Percentiles rank a stretch among this genome's conserved stretches.
Conservation (phyloP, 2,113 vertebrate species). For the Colistium nudipinnis region DNA sequence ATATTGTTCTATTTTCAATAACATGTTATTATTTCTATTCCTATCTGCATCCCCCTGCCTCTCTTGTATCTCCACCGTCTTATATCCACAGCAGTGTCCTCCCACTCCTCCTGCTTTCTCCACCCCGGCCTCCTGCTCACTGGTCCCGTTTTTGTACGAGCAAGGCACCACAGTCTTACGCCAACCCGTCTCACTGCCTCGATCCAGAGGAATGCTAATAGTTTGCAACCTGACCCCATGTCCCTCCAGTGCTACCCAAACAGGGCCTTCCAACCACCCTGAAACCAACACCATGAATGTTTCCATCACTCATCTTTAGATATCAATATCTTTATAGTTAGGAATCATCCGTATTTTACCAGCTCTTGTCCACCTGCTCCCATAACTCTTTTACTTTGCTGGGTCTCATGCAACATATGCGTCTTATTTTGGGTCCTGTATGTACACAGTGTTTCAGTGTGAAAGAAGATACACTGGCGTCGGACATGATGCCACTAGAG, state of each 20-base stretch:
- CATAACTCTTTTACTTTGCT: conserved; percentile 77
- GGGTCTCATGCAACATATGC: conserved; percentile 57
- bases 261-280: conserved; percentile 57
- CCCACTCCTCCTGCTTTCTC: neutral
- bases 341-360: conserved; percentile 74
- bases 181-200: conserved; percentile 33
- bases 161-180: conserved; percentile 28
- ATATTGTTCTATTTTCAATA: no score
- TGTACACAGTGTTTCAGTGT: conserved; percentile 52
- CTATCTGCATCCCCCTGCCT: no score
- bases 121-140: neutral
- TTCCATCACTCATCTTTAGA: conserved; percentile 76
- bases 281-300: conserved; percentile 74
- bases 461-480: conserved; percentile 63
- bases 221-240: conserved; percentile 76
- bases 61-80: neutral
- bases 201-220: conserved; percentile 78
- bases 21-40: no score
- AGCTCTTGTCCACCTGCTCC: conserved; percentile 69
- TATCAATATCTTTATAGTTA: conserved; percentile 82
- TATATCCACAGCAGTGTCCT: no score
- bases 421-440: conserved; percentile 68
- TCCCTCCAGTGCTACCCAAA: conserved; percentile 73
- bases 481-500: conserved; percentile 57
- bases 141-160: conserved; percentile 16